A percentile compares a stretch with the other conserved stretches of the same genome.
Conservation (phyloP, 1,140 invertebrate species). For the Drosophila trapezifrons region DNA sequence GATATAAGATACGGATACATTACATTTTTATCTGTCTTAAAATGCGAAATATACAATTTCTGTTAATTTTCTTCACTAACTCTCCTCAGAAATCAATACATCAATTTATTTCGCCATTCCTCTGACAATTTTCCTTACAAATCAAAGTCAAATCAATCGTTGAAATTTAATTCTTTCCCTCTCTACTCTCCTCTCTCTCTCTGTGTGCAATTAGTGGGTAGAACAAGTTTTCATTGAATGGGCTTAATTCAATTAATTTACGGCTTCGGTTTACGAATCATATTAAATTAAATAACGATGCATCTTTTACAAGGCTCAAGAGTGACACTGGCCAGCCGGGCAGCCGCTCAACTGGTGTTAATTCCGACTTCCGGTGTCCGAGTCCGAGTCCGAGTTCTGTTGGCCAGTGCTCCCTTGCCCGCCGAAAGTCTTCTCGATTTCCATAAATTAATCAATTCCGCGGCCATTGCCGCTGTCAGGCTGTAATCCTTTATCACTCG, state of each 20-base stretch:
- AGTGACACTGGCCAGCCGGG: conserved; percentile 29
- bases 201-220: conserved; percentile 46
- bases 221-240: conserved; percentile 31
- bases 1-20: background rate
- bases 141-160: conserved; percentile 33
- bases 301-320: conserved; percentile 40
- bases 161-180: conserved; percentile 5
- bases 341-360: background rate
- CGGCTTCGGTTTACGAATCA: conserved; percentile 52
- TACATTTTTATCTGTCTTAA: too few species aligned
- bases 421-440: conserved; percentile 62
- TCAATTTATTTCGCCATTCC: background rate
- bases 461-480: conserved; percentile 26
- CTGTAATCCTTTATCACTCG: conserved; percentile 75
- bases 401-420: conserved; percentile 38
- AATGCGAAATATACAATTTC: too few species aligned
- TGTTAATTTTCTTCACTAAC: background rate
- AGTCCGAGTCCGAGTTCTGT: too few species aligned
- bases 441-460: conserved; percentile 78
- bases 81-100: background rate
- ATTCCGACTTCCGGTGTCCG: background rate
- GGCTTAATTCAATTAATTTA: conserved; percentile 72
- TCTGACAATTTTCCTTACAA: background rate
- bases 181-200: background rate
- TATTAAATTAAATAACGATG: conserved; percentile 71